A percentile compares a stretch with the other conserved stretches of the same genome.
Conservation (phyloP, 2,797 vertebrate genomes). For the Botia kubotai region DNA sequence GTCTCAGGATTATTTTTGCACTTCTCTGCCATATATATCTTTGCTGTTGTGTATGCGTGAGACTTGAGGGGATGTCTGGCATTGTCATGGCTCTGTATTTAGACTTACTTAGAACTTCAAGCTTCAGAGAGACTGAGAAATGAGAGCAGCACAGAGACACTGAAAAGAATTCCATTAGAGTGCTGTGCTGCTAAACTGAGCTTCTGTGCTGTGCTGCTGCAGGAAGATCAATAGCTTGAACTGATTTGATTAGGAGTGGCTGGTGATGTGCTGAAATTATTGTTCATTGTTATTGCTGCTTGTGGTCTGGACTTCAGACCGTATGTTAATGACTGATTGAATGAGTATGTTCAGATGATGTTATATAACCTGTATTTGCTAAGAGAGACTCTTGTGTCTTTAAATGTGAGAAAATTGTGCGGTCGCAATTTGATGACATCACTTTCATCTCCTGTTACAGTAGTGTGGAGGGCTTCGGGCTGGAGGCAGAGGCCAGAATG, state of each 20-base stretch:
- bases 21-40: not conserved
- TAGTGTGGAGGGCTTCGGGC: slow-evolving; percentile 93
- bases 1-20: not conserved
- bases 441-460: slow-evolving; percentile 69
- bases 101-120: slow-evolving; percentile 45
- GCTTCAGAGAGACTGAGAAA: slow-evolving; percentile 47
- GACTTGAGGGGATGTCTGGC: slow-evolving; percentile 19
- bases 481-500: slow-evolving; percentile 98
- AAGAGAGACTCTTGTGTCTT: slow-evolving; percentile 26
- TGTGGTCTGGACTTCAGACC: not conserved
- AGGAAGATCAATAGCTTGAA: slow-evolving; percentile 30
- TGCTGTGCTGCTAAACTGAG: slow-evolving; percentile 2
- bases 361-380: too few relatives aligned
- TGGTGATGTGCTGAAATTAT: slow-evolving; percentile 21
- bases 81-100: slow-evolving; percentile 45
- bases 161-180: slow-evolving; percentile 21
- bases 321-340: not conserved
- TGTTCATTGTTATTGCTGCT: slow-evolving; percentile 14
- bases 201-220: slow-evolving; percentile 8
- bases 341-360: not conserved
- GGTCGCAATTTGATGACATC: not conserved
- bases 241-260: slow-evolving; percentile 14
- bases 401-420: not conserved
- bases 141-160: slow-evolving; percentile 9
- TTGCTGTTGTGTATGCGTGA: slow-evolving; percentile 24